phyloP scores from a whole-genome alignment of 2,113 vertebrate genomes.

The Gopherus flavomarginatus region DNA sequence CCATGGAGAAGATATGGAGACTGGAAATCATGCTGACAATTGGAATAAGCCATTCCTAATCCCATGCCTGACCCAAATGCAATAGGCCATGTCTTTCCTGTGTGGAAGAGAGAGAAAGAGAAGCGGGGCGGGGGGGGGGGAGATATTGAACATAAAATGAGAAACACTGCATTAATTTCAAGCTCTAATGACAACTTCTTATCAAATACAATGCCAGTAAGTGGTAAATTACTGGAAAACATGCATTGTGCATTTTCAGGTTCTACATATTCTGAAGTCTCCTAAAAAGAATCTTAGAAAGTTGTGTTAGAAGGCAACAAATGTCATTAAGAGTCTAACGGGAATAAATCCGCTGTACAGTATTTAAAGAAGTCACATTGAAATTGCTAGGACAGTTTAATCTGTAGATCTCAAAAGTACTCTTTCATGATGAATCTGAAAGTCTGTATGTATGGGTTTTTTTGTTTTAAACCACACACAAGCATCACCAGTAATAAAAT shows the following conservation, averaged over 20 bases:
- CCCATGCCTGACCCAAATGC: conserved; percentile 89
- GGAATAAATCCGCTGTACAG: background rate
- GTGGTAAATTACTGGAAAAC: background rate
- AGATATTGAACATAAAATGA: background rate
- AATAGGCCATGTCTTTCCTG: conserved; percentile 91
- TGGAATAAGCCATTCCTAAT: conserved; percentile 91
- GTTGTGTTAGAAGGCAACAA: background rate
- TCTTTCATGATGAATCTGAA: background rate
- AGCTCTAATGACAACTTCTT: rapidly evolving
- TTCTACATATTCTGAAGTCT: background rate
- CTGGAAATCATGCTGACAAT: conserved; percentile 94
- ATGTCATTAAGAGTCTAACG: background rate
- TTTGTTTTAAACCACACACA: background rate
- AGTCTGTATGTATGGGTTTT: background rate
- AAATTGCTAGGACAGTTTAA: no score
- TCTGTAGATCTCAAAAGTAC: background rate
- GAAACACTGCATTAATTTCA: background rate
- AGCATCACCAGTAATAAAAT: background rate
- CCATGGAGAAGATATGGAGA: conserved; percentile 89
- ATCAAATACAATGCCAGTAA: background rate
- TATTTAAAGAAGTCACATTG: background rate
- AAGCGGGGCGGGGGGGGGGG: background rate
- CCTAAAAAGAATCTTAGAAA: background rate
- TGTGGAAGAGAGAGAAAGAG: background rate
- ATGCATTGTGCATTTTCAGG: background rate